These are phyloP conservation scores for Druon quercuslanigerum DNA, from an alignment of 1,140 invertebrate species.

Conservation along the genomic window DNA sequence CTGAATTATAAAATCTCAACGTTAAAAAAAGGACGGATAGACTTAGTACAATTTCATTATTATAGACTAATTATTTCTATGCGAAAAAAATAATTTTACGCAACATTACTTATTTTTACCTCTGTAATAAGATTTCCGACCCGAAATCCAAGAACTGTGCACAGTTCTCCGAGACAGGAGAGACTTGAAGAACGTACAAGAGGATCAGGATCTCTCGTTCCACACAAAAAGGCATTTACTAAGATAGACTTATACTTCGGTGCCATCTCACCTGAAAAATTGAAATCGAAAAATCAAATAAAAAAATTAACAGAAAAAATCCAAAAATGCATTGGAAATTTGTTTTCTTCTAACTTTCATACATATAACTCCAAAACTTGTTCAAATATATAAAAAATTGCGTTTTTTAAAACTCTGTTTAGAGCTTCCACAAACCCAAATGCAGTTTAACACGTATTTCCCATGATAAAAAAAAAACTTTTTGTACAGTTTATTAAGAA, in stretches of 20 bases:
- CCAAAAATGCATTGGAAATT: no score
- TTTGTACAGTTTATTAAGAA: no score
- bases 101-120: constrained; percentile 72
- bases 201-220: constrained; percentile 82
- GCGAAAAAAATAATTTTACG: constrained; percentile 20
- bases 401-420: no score
- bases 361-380: no score
- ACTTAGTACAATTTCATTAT: no score
- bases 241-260: constrained; percentile 82
- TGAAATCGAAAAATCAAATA: constrained; percentile 38
- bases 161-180: constrained; percentile 91
- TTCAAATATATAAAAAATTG: no score
- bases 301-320: neutral
- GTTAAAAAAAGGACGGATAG: no score
- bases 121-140: constrained; percentile 84
- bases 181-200: constrained; percentile 88
- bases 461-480: no score
- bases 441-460: no score
- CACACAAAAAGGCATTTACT: constrained; percentile 84
- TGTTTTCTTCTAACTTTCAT: no score
- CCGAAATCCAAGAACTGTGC: constrained; percentile 84
- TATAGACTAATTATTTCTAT: neutral
- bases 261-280: constrained; percentile 83
- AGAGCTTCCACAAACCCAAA: no score
- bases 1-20: no score